Percentiles rank a stretch among this genome's conserved stretches.
phyloP scores from a whole-genome alignment of 2,113 vertebrate genomes.

The Gopherus flavomarginatus region DNA sequence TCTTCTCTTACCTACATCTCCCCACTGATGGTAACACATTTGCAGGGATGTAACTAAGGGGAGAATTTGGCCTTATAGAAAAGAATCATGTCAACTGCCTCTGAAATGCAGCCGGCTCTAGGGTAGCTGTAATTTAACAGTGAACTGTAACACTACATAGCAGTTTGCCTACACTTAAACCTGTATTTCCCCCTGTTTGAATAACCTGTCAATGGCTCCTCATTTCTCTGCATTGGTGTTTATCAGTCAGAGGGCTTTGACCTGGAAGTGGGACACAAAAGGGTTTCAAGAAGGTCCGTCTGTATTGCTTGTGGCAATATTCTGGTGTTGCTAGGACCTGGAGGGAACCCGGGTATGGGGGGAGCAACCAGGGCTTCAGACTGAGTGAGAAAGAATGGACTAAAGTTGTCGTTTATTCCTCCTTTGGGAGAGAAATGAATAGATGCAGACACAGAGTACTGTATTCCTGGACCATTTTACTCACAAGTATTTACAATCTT shows the following conservation, averaged over 20 bases:
- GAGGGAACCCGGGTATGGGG: neutral
- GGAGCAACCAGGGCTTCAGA: neutral
- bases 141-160: neutral
- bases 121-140: too few relatives aligned
- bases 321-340: neutral
- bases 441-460: neutral
- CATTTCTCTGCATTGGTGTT: neutral
- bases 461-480: neutral
- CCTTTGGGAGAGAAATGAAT: neutral
- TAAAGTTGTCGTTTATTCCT: neutral
- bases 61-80: neutral
- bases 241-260: neutral
- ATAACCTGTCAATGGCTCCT: too few relatives aligned
- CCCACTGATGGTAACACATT: neutral
- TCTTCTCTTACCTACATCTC: neutral
- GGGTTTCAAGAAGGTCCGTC: neutral
- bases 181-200: neutral
- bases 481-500: slow-evolving; percentile 27
- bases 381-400: neutral
- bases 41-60: neutral
- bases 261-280: neutral
- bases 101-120: neutral
- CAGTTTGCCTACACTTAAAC: neutral
- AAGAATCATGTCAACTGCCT: neutral
- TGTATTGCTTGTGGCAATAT: neutral